Percentiles rank a stretch among this genome's conserved stretches.
These are phyloP conservation scores for Agonopterix arenella DNA, from an alignment of 2,888 invertebrate species.

Conservation along the genomic window DNA sequence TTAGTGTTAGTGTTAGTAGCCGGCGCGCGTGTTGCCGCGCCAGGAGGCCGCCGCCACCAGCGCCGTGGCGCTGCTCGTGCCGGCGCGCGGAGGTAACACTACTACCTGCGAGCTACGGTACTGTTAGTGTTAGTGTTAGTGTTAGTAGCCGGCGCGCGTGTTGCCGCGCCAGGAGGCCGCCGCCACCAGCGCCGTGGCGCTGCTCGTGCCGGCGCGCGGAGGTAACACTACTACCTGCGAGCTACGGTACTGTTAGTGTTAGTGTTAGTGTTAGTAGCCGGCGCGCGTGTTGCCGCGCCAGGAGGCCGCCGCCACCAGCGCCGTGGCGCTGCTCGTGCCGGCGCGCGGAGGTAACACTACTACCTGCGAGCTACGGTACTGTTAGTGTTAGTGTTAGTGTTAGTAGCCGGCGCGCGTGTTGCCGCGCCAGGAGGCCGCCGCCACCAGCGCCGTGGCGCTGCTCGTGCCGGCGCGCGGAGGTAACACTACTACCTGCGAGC, in stretches of 20 bases:
- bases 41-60: slow-evolving; percentile 74
- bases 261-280: slow-evolving; percentile 80
- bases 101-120: slow-evolving; percentile 75
- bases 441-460: slow-evolving; percentile 81
- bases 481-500: slow-evolving; percentile 84
- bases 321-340: slow-evolving; percentile 84
- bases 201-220: slow-evolving; percentile 85
- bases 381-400: slow-evolving; percentile 69
- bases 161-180: slow-evolving; percentile 80
- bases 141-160: slow-evolving; percentile 82
- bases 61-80: slow-evolving; percentile 83
- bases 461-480: slow-evolving; percentile 87
- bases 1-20: slow-evolving; percentile 79
- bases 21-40: slow-evolving; percentile 81
- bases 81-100: slow-evolving; percentile 88
- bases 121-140: slow-evolving; percentile 56
- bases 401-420: slow-evolving; percentile 84
- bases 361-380: slow-evolving; percentile 70
- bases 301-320: slow-evolving; percentile 76
- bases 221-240: slow-evolving; percentile 87
- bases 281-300: slow-evolving; percentile 80
- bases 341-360: slow-evolving; percentile 88
- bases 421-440: slow-evolving; percentile 77
- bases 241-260: too few species aligned
- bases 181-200: slow-evolving; percentile 80